Evolutionary conservation across 2,113 vertebrate species (phyloP), one percentile per base, ranked within the genome.

Genomic region (Papio anubis): DNA sequence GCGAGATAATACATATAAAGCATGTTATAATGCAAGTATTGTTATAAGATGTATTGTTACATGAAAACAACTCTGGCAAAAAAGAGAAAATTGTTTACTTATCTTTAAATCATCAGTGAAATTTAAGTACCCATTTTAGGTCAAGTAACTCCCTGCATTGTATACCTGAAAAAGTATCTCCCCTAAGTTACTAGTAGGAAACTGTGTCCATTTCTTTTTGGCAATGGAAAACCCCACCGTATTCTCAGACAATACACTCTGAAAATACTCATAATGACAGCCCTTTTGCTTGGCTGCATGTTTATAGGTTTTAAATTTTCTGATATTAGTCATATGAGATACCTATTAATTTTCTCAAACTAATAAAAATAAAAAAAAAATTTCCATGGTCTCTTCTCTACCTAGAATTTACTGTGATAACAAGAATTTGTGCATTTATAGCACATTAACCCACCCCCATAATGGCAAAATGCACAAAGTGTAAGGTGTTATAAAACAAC

Each of bases 301-400:
- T 20, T 96, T 73, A 72, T 52, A 23, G 82, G 68, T 87, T 88
- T 48, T 79, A 95, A 90, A 81, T 32, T 21, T 82, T 82, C 45
- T 73, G 20, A 0, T 43, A 64, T 43, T 40, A 78, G 25, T 52
- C 12, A 70, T 66, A 11, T 2, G 9, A 86, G 73, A 57, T 40
- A 76, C 3, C 16, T 78, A 88, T 17, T 86, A 52, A n/a, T 5
- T 72, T 93, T 68, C 81, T 85, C 27, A 93, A 84, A 73, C 38
- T 59, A 81, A 93, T 48, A 35, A 66, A 80, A 87, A 57, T 11
- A 43, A 43, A 86, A 14, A 30, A 93, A 66, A 8, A 2, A 14
- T 3, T 10, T 73, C 45, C 13, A 3, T 52, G 2, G 35, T 35
- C 40, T 86, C 20, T 18, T 93, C 38, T 52, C 30, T 3, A 73